Percentiles rank a stretch among this genome's conserved stretches.
Conservation (phyloP, 2,888 invertebrate genomes). For the Thymelicus lineola region DNA sequence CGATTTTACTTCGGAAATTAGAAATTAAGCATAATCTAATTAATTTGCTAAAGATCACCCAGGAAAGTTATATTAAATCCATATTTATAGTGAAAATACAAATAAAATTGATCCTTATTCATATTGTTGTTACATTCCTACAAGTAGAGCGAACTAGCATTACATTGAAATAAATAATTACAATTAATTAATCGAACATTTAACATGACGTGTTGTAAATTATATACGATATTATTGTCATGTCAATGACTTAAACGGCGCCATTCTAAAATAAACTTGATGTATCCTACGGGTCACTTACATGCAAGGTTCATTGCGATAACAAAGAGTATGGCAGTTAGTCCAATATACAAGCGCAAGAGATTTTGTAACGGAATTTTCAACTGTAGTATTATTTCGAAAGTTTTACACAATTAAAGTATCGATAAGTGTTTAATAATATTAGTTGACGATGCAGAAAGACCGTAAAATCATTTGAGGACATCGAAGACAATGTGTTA, state of each 20-base stretch:
- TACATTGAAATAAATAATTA: conserved; percentile 1
- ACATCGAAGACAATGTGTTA: no score
- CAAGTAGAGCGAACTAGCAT: not conserved
- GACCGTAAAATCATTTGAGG: no score
- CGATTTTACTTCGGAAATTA: no score
- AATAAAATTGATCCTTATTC: no score
- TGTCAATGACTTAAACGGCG: conserved; percentile 64
- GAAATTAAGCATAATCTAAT: no score
- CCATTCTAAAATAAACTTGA: conserved; percentile 66
- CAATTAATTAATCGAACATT: conserved; percentile 30
- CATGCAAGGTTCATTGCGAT: conserved; percentile 42
- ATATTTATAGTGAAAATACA: no score
- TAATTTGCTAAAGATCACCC: no score
- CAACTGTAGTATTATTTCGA: not conserved
- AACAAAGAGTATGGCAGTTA: conserved; percentile 14
- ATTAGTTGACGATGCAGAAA: no score
- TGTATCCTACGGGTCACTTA: conserved; percentile 53
- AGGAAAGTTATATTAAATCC: no score
- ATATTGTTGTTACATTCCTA: no score
- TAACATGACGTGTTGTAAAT: conserved; percentile 8
- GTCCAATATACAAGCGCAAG: conserved; percentile 10
- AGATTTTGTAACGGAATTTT: not conserved
- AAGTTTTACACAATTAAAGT: not conserved
- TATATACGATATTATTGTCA: conserved; percentile 45
- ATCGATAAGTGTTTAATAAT: no score